Conservation (phyloP, 2,113 vertebrate genomes). For the Rousettus leschenaultii region DNA sequence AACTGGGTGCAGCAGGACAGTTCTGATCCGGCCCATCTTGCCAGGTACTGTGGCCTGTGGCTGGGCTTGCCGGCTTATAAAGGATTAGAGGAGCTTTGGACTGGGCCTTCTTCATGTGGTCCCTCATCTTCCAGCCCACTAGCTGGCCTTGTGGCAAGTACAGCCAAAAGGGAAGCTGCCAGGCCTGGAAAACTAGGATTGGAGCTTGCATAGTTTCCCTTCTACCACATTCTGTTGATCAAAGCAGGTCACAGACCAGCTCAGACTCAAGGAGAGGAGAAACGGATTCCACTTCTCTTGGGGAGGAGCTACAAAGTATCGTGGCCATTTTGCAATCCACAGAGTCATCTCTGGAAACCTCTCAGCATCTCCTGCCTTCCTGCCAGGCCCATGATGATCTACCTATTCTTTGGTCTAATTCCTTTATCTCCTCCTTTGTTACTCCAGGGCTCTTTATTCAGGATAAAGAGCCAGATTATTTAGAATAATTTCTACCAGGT, state of each 20-base stretch:
- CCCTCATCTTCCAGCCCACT: background rate
- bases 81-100: background rate
- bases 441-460: background rate
- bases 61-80: background rate
- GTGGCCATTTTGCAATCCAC: background rate
- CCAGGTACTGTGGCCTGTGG: background rate
- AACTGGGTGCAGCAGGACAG: background rate
- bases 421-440: background rate
- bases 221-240: background rate
- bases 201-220: background rate
- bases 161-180: background rate
- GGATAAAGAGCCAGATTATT: background rate
- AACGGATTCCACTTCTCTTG: background rate
- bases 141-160: background rate
- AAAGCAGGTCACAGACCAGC: background rate
- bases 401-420: background rate
- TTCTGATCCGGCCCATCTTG: background rate
- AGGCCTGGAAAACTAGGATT: background rate
- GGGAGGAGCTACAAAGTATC: background rate
- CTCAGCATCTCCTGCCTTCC: background rate
- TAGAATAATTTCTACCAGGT: background rate
- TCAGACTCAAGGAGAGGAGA: background rate
- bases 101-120: background rate
- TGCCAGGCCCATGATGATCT: background rate
- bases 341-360: accelerated